Evolutionary conservation across 2,113 vertebrate genomes (phyloP), one percentile per base, ranked within the genome.

Genomic region (Periophthalmus modestus): DNA sequence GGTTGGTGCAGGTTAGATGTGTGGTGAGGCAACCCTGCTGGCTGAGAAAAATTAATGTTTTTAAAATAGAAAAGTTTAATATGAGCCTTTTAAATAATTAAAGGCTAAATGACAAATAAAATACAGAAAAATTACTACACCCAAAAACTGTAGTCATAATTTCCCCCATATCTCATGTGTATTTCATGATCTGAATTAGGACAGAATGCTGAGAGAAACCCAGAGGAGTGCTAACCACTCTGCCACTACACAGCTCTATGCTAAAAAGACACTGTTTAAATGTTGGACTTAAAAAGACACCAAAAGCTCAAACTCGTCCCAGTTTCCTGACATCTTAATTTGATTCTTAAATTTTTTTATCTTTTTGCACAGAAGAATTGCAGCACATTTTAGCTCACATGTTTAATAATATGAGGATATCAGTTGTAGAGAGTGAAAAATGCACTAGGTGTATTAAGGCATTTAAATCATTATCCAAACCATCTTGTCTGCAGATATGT

Each of bases 361-460:
- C 24, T 75, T 55, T 58, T 21, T 50, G n/a, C 12, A 10, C 59
- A 67, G 7, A 19, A 66, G 68, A 68, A 62, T 36, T 24, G 0
- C 34, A 50, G 63, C 63, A 34, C 63, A 47, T 34, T 47, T 33
- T 72, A 77, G 75, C 68, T 69, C 80, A 19, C 66, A 62, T 34
- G 43, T 72, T 36, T 74, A 69, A 71, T 80, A 68, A 65, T 80
- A 68, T 68, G 62, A 74, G 14, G 77, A 55, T 81, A 66, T 66
- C 72, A 65, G 18, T 39, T 65, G 62, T 61, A 54, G 43, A 58
- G 48, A 54, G 71, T 48, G 47, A 55, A 72, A 68, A 69, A 80
- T 69, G 52, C 14, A 62, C 36, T 67, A 71, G n/a, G 71, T 58
- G 39, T 57, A 36, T 33, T 71, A 13, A 72, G 19, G 34, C 79